Conservation (phyloP, 2,888 invertebrate genomes). For the Apantesis nais region DNA sequence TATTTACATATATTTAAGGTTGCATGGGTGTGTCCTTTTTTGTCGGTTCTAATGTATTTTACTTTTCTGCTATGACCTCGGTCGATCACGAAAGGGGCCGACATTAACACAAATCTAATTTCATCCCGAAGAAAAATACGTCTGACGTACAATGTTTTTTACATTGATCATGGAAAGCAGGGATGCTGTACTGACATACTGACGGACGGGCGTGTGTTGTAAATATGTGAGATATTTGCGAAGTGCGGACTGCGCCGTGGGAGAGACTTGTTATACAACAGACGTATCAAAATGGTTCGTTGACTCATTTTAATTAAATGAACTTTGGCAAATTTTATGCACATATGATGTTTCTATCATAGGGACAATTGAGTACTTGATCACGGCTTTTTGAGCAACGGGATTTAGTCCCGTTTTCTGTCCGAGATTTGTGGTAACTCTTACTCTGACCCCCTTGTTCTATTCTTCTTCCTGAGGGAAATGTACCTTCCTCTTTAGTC, state of each 20-base stretch:
- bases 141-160: not conserved
- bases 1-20: not conserved
- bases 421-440: too few relatives aligned
- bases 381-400: not conserved
- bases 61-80: not conserved
- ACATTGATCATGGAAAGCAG: slow-evolving; percentile 10
- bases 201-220: slow-evolving; percentile 8
- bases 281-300: not conserved
- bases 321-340: not conserved
- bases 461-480: too few relatives aligned
- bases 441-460: too few relatives aligned
- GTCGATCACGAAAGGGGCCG: not conserved
- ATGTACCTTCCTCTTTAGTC: too few relatives aligned
- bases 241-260: slow-evolving; percentile 6
- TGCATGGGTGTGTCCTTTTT: too few relatives aligned
- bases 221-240: slow-evolving; percentile 12
- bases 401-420: too few relatives aligned
- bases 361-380: not conserved
- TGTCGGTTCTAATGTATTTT: not conserved
- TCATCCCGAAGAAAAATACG: not conserved
- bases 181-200: slow-evolving; percentile 5
- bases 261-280: slow-evolving; percentile 13
- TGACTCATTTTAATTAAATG: slow-evolving; percentile 6
- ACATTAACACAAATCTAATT: slow-evolving; percentile 2
- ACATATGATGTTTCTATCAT: not conserved